phyloP scores from a whole-genome alignment of 2,113 vertebrate species.

The Proterorhinus semilunaris region DNA sequence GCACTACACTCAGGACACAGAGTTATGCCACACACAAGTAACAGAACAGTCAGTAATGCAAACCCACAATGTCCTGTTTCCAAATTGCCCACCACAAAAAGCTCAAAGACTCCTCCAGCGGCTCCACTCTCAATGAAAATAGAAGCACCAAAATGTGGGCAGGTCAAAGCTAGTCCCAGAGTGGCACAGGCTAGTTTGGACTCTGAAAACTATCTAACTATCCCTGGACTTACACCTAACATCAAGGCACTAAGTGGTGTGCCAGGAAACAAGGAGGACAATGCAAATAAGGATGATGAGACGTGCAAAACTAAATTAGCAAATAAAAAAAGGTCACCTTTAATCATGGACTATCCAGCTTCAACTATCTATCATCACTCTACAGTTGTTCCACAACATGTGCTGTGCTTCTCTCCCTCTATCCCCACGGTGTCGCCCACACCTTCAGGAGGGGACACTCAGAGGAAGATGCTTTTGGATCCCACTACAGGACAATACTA shows the following conservation, averaged over 20 bases:
- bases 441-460: conserved; percentile 67
- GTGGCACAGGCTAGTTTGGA: conserved; percentile 60
- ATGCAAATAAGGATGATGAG: conserved; percentile 31
- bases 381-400: conserved; percentile 59
- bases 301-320: conserved; percentile 42
- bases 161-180: conserved; percentile 46
- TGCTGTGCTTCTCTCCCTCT: conserved; percentile 81
- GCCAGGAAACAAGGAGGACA: conserved; percentile 18
- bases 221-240: conserved; percentile 76
- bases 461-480: conserved; percentile 92
- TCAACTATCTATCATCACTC: conserved; percentile 76
- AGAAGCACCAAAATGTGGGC: conserved; percentile 45
- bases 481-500: conserved; percentile 93
- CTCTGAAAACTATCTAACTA: conserved; percentile 86
- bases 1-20: conserved; percentile 63
- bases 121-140: conserved; percentile 69
- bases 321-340: conserved; percentile 52
- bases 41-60: conserved; percentile 36
- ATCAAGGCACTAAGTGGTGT: conserved; percentile 41
- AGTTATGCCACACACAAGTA: conserved; percentile 53
- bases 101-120: conserved; percentile 29
- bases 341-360: conserved; percentile 65
- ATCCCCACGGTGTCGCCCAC: conserved; percentile 55
- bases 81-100: conserved; percentile 49
- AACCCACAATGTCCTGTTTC: conserved; percentile 32